A percentile compares a stretch with the other conserved stretches of the same genome.
phyloP scores from a whole-genome alignment of 2,888 invertebrate genomes.

The Sphaeridia pumilis region DNA sequence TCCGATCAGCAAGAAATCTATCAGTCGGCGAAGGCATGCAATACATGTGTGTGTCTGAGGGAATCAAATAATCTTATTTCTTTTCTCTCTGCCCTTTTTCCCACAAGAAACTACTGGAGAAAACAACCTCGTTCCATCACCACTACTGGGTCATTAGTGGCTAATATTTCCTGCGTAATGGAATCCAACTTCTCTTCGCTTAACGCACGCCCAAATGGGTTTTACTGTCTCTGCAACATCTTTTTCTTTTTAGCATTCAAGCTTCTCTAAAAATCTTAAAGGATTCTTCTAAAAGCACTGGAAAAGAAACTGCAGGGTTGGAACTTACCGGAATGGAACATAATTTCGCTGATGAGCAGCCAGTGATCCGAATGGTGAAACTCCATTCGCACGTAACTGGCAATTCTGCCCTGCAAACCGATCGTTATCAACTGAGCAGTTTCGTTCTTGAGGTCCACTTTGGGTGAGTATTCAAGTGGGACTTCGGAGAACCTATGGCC shows the following conservation, averaged over 20 bases:
- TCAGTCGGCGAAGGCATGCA: too few relatives aligned
- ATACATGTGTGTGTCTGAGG: too few relatives aligned
- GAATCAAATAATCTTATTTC: too few relatives aligned
- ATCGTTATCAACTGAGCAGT: conserved; percentile 30
- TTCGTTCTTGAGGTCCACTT: conserved; percentile 34
- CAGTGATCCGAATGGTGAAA: conserved; percentile 40
- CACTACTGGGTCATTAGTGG: background rate
- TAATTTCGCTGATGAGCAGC: conserved; percentile 47
- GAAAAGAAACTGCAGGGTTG: background rate
- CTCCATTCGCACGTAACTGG: conserved; percentile 31
- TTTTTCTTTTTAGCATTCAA: too few relatives aligned
- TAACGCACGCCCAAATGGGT: background rate
- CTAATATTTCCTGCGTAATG: background rate
- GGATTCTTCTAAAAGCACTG: background rate
- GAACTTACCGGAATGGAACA: conserved; percentile 43
- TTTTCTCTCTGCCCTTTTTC: too few relatives aligned
- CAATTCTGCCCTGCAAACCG: conserved; percentile 32
- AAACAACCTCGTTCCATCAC: background rate
- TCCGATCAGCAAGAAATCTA: too few relatives aligned
- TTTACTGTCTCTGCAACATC: background rate
- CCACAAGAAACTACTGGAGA: too few relatives aligned
- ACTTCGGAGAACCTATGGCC: conserved; percentile 42
- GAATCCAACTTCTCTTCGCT: background rate
- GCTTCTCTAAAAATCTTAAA: too few relatives aligned
- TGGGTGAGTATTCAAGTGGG: conserved; percentile 37